phyloP scores from a whole-genome alignment of 2,797 vertebrate species.

The Lagodon rhomboides region DNA sequence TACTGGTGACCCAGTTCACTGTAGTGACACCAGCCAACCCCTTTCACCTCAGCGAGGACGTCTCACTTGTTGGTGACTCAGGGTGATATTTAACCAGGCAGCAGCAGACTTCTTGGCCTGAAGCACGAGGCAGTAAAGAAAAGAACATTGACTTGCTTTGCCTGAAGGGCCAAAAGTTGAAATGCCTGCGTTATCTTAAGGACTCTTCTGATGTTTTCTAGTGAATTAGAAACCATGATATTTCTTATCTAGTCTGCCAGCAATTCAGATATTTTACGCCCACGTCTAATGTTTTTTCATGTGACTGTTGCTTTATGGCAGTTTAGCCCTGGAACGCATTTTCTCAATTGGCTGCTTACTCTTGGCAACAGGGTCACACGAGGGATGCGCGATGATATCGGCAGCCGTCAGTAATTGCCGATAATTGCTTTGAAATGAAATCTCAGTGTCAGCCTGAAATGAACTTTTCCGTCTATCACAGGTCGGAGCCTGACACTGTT shows the following conservation, averaged over 20 bases:
- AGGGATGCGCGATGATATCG: no score
- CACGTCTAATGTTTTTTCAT: neutral
- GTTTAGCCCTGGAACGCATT: neutral
- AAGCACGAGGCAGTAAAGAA: conserved; percentile 31
- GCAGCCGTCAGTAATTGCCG: no score
- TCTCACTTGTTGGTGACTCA: conserved; percentile 35
- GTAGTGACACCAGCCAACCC: conserved; percentile 40
- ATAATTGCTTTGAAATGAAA: no score
- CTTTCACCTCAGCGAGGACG: conserved; percentile 43
- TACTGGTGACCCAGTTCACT: conserved; percentile 73
- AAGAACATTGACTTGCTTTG: conserved; percentile 45
- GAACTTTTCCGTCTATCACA: no score
- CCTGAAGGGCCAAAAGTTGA: conserved; percentile 25
- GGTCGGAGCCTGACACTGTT: no score
- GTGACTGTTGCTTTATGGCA: no score
- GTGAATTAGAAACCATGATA: neutral
- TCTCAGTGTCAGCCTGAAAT: no score
- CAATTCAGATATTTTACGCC: neutral
- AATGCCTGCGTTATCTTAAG: conserved; percentile 18
- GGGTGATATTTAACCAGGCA: conserved; percentile 50
- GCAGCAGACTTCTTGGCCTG: conserved; percentile 30
- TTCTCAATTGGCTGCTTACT: neutral
- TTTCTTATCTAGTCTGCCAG: neutral
- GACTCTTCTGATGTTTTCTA: conserved; percentile 19
- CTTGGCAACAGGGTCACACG: neutral